Evolutionary conservation across 2,888 invertebrate species (phyloP), one percentile per base, ranked within the genome.

Genomic region (Sympetrum striolatum): DNA sequence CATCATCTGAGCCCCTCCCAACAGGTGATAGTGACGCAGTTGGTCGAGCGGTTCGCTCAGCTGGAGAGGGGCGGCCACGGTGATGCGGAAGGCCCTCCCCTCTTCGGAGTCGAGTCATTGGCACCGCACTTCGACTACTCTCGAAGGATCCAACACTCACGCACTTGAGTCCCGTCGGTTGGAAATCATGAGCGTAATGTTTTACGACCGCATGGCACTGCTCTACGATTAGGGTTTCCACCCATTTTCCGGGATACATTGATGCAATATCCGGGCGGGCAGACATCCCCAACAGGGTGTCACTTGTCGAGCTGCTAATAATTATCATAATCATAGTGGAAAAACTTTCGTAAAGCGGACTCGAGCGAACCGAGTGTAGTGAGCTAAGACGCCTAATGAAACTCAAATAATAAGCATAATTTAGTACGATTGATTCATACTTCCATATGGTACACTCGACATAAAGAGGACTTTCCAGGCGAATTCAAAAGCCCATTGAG

Each of bases 11-110:
- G 58, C 58, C 22, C n/a, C 37, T 86, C 86, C 86, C 86, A 86
- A 53, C 86, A 86, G 86, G 86, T 86, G 86, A 86, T 53, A 60
- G 86, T 86, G 86, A 86, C 86, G 86, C 86, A 86, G 86, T 86
- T 60, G 86, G 25, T 48, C 35, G 35, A 44, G 53, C 81, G 48
- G 48, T 81, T 53, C 25, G 31, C 86, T 86, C 86, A 86, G 86
- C 86, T 86, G 86, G 60, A 86, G 53, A 35, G 86, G 86, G 86
- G 60, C 15, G 58, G 15, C 53, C 58, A 53, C 73, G 10, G 73
- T 31, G 25, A 64, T 64, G 64, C 64, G 64, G 64, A 73, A 73
- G 73, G 73, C 25, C 8, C 18, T 25, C 25, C 73, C 73, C 25
- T 31, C 25, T 25, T 25, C 25, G 60, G 60, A 60, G 60, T 22